Evolutionary conservation across 2,113 vertebrate species (phyloP), one percentile per base, ranked within the genome.

Genomic region (Diglossa brunneiventris): DNA sequence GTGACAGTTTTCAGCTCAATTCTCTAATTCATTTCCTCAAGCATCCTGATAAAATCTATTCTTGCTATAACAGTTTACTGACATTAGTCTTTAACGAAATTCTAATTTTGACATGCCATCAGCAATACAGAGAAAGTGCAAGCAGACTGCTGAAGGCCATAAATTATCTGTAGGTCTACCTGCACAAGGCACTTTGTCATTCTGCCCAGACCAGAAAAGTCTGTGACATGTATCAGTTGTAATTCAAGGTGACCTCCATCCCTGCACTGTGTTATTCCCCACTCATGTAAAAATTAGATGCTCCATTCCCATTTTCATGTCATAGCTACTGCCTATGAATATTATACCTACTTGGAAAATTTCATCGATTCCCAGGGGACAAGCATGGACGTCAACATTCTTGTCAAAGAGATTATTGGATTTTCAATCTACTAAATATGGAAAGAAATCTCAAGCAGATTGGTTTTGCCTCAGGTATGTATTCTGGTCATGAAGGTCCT

Each of bases 231-330:
- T 83, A 84, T 68, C 37, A 46, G 42, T 66, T 83, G 44, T 47
- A 86, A 93, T 80, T 77, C 92, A 92, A 96, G 78, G 86, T 88
- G 72, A 93, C 69, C 72, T 86, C 66, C 15, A 64, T 59, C 58
- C 30, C 52, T 69, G 50, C 22, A 27, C 31, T 58, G 4, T n/a
- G 31, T 31, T 66, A 87, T 67, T 74, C 33, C 27, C 53, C 46
- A 81, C 9, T 47, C 24, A 28, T 63, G 24, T 80, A 62, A 95
- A 94, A 91, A 87, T 84, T 35, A 91, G 75, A 55, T 56, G 50
- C 18, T 91, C 17, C 7, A 1, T 62, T 90, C 67, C 66, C 33
- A 53, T 84, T 59, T 87, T 90, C 75, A 52, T 68, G 73, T 83
- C 69, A 41, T 56, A 94, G 80, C 73, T 47, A 70, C 12, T 76